Base-by-base conservation (phyloP, 2,888 invertebrate species). In the Oligia fasciuncula region DNA sequence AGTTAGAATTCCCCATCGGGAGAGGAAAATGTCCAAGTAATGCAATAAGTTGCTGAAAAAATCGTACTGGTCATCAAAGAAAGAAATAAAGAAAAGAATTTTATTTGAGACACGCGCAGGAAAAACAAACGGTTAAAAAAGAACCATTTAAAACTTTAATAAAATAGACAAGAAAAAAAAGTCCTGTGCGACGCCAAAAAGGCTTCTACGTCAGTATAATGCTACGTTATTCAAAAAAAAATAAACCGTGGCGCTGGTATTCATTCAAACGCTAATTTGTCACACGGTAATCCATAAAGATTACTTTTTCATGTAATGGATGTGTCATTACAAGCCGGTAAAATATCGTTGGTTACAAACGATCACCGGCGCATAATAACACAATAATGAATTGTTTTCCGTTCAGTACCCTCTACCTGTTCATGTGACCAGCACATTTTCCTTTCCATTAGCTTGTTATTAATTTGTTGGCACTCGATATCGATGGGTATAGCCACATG, bases 231-330 rank as follows among this genome's bases (percentile, higher is more conserved):
- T 5, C 14, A 51, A 5, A 51, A 51, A 54, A 57, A 49, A 49
- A 49, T 9, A 57, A 9, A 23, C 57, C 57, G 4, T 3, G 23
- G 57, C 57, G n/a, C 23, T 57, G 23, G 54, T 57, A 57, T 23
- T 57, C 9, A 57, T 57, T 70, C 63, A 67, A 72, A 80, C 85
- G 81, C 78, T 88, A 87, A 91, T 92, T 91, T 90, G 84, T 91
- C 91, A 91, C 86, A 84, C 79, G 79, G 62, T 90, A 91, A 91
- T 88, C 90, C 89, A 79, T 76, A 83, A 84, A 87, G 88, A 91
- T 90, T 87, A 89, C 87, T 87, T 90, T 88, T 87, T 83, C 49
- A 76, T 82, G 76, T 88, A 91, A 90, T 90, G 73, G 91, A 89
- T 85, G 83, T 85, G 77, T 76, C 81, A 84, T 88, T 77, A 86